Evolutionary conservation across 2,797 vertebrate species (phyloP).

Genomic region (Coendou prehensilis): DNA sequence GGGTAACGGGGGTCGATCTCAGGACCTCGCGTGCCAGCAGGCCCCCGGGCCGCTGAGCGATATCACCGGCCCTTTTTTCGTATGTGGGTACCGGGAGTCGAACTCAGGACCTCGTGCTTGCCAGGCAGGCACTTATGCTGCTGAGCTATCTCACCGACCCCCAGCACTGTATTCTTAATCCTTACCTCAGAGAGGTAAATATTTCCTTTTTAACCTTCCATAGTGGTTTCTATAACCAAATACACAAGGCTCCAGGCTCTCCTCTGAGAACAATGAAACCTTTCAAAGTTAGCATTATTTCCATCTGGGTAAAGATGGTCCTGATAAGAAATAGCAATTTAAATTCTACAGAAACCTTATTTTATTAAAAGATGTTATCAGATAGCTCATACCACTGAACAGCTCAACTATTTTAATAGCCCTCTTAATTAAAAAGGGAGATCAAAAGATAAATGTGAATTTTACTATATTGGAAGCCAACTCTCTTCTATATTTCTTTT

Average conservation of each 20-base stretch:
- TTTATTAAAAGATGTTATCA: constrained; percentile 74
- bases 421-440: constrained; percentile 69
- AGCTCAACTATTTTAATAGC: constrained; percentile 36
- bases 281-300: constrained; percentile 48
- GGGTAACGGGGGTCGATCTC: too few relatives aligned
- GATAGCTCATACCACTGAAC: neutral
- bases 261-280: constrained; percentile 48
- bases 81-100: too few relatives aligned
- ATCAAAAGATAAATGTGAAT: constrained; percentile 65
- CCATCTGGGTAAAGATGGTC: neutral
- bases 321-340: constrained; percentile 11
- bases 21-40: too few relatives aligned
- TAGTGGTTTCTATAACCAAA: neutral
- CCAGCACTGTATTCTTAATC: neutral
- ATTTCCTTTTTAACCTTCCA: constrained; percentile 36
- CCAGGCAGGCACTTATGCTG: too few relatives aligned
- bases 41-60: too few relatives aligned
- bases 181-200: neutral
- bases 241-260: neutral
- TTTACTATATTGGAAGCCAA: constrained; percentile 28
- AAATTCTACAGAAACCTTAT: constrained; percentile 33
- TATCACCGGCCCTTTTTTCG: too few relatives aligned
- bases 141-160: too few relatives aligned
- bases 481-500: constrained; percentile 6
- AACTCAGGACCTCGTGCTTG: too few relatives aligned